Base-by-base conservation (phyloP, 1,140 invertebrate species). In the Luehdorfia chinensis region DNA sequence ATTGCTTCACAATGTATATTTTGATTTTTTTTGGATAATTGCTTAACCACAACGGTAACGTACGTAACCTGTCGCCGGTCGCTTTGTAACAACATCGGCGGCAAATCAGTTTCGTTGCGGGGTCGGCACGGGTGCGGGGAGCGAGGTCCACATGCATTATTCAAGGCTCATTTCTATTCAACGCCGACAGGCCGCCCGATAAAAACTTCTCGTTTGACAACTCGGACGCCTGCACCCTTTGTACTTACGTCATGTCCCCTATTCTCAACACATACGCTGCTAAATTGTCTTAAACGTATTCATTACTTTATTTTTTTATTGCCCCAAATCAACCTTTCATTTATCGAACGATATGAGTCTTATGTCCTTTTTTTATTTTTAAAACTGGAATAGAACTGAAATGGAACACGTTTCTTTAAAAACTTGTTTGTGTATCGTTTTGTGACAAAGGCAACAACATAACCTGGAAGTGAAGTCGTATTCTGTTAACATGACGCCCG, bases 131-230 rank as follows among this genome's bases (percentile, higher is more conserved):
- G 31, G 45, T 47, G 32, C 47, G 71, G 43, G 55, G 64, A 52
- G 65, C 28, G 64, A 37, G 32, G 33, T 50, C 55, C 57, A 55
- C 66, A 83, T 85, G 76, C 74, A 83, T 85, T 80, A 83, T 85
- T 83, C 80, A 85, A 71, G 59, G 50, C 75, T 84, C 76, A 83
- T 83, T 83, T 74, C 78, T 77, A 83, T 83, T 78, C 80, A 74
- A 79, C 72, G 75, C 28, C 73, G 75, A 81, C 80, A 75, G 65
- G 66, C 70, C 72, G 75, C 57, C 65, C 71, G 78, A 83, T 84
- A 84, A 84, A 84, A 85, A 85, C 60, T 85, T 85, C 76, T 85
- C 71, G 78, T 80, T 77, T 79, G 78, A 85, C 80, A 80, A 79
- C 69, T 75, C 55, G 66, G 63, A 78, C 77, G 76, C 73, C 65